Conservation (phyloP, 1,140 invertebrate species). For the Trichonephila clavata region DNA sequence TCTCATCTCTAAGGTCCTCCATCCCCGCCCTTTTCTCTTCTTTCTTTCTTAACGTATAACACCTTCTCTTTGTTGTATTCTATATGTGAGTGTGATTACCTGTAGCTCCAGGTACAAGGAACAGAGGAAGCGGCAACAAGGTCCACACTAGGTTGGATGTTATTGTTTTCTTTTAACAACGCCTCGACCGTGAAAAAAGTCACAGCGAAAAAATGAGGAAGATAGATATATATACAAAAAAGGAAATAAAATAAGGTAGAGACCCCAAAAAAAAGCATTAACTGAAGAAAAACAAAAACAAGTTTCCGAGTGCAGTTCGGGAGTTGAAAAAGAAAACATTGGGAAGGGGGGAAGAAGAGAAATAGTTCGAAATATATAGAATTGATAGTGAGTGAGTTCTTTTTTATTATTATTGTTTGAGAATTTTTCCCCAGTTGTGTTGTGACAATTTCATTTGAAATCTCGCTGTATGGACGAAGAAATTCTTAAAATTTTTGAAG, state of each 20-base stretch:
- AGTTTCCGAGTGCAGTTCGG: background rate
- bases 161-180: constrained; percentile 67
- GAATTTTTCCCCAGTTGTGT: background rate
- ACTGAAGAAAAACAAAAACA: constrained; percentile 6
- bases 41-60: constrained; percentile 53
- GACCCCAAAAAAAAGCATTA: background rate
- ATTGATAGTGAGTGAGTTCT: background rate
- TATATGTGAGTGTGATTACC: constrained; percentile 63
- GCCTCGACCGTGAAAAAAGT: constrained; percentile 58
- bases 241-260: background rate
- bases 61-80: constrained; percentile 55
- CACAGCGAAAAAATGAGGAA: background rate
- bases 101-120: constrained; percentile 50
- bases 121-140: constrained; percentile 14
- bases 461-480: no score
- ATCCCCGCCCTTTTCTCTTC: background rate
- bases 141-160: constrained; percentile 29
- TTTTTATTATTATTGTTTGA: background rate
- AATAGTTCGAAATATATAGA: constrained; percentile 1
- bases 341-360: background rate
- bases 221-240: background rate
- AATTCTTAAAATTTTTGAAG: no score
- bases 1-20: background rate
- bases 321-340: background rate
- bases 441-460: background rate